A percentile compares a stretch with the other conserved stretches of the same genome.
phyloP scores from a whole-genome alignment of 2,888 invertebrate species.

The Lycia hirtaria region DNA sequence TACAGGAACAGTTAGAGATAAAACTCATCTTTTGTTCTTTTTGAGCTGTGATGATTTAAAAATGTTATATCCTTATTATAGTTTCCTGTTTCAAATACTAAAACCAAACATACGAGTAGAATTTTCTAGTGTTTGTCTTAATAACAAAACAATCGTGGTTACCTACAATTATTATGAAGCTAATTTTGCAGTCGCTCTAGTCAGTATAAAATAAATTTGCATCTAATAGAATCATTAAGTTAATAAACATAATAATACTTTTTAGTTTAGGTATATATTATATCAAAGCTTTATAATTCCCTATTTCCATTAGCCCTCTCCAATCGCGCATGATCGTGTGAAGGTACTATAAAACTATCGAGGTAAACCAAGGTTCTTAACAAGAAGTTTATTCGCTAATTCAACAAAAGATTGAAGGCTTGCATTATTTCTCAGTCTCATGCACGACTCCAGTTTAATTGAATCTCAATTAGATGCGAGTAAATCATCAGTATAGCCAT shows the following conservation, averaged over 20 bases:
- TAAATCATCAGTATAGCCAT: constrained; percentile 56
- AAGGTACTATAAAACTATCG: constrained; percentile 75
- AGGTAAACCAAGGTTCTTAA: constrained; percentile 75
- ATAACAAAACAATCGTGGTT: too few species aligned
- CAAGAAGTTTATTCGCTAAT: constrained; percentile 68
- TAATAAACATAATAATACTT: background rate
- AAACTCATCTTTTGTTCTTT: background rate
- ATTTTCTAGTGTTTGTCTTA: too few species aligned
- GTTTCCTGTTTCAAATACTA: too few species aligned
- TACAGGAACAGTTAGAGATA: constrained; percentile 15
- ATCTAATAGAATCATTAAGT: constrained; percentile 13
- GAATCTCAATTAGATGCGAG: constrained; percentile 60
- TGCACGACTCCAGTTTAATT: constrained; percentile 71
- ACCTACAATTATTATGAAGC: too few species aligned
- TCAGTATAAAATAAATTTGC: constrained; percentile 14
- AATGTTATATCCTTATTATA: too few species aligned
- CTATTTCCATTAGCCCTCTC: constrained; percentile 62
- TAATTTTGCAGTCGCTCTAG: too few species aligned
- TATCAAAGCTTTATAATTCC: constrained; percentile 8
- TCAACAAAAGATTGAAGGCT: constrained; percentile 79
- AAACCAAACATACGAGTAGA: too few species aligned
- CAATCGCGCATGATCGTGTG: constrained; percentile 74
- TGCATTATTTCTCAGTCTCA: constrained; percentile 80
- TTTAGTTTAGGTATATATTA: background rate
- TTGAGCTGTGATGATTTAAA: background rate